phyloP scores from a whole-genome alignment of 2,797 vertebrate genomes.

The Petrocephalus schoutedeni region DNA sequence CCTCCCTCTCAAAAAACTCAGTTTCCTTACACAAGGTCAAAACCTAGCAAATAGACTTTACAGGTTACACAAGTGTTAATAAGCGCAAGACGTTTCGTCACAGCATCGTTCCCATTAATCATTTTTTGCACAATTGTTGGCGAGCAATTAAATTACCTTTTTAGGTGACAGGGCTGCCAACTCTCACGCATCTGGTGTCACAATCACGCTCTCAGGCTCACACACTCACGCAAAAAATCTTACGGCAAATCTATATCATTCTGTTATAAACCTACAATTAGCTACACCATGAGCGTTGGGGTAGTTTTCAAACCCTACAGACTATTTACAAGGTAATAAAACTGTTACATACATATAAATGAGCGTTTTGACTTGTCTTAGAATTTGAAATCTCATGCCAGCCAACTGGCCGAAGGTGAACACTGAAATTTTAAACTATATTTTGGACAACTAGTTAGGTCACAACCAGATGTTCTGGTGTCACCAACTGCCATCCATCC shows the following conservation, averaged over 20 bases:
- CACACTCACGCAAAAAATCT: too few species aligned
- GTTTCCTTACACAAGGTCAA: constrained; percentile 27
- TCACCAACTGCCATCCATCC: not conserved
- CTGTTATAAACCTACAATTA: too few species aligned
- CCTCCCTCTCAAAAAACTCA: not conserved
- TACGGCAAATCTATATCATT: too few species aligned
- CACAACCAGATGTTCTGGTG: not conserved
- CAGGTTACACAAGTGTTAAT: constrained; percentile 32
- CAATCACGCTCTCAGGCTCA: too few species aligned
- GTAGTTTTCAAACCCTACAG: too few species aligned
- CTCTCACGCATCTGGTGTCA: too few species aligned
- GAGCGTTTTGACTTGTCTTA: too few species aligned
- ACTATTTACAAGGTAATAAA: too few species aligned
- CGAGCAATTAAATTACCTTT: constrained; percentile 14
- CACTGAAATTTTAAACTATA: not conserved
- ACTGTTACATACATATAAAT: too few species aligned
- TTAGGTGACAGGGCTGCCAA: not conserved
- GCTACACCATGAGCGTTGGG: too few species aligned
- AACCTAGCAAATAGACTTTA: constrained; percentile 30
- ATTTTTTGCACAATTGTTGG: not conserved
- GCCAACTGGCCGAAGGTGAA: not conserved
- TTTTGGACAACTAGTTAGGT: not conserved
- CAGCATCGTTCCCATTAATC: not conserved
- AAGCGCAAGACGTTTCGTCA: constrained; percentile 22
- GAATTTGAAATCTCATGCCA: too few species aligned